Evolutionary conservation across 2,797 vertebrate genomes (phyloP).

Genomic region (Amazona finschi): DNA sequence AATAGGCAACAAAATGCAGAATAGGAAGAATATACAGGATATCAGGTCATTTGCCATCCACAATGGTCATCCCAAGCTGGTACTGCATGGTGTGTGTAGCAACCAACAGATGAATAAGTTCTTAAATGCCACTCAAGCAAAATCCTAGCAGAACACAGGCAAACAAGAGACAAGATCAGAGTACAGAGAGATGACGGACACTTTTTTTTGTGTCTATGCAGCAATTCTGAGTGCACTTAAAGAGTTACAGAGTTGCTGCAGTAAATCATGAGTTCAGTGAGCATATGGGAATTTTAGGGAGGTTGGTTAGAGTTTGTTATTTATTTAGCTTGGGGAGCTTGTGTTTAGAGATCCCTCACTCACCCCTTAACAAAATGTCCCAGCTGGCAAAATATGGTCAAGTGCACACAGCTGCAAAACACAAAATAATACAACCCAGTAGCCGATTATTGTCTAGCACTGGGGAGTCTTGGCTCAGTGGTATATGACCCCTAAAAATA

Average conservation of each 20-base stretch:
- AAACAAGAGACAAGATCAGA: neutral
- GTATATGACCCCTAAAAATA: slow-evolving; percentile 55
- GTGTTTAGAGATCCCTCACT: slow-evolving; percentile 69
- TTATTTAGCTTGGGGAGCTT: slow-evolving; percentile 61
- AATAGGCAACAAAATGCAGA: neutral
- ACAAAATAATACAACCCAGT: slow-evolving; percentile 45
- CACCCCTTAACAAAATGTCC: slow-evolving; percentile 64
- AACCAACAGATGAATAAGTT: neutral
- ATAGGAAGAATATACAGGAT: neutral
- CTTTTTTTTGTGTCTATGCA: neutral
- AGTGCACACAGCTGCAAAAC: slow-evolving; percentile 58
- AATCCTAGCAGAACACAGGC: neutral
- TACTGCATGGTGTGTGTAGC: neutral
- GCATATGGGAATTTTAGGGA: slow-evolving; percentile 29
- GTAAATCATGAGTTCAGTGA: slow-evolving; percentile 30
- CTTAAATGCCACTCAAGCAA: neutral
- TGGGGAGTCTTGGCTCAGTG: neutral
- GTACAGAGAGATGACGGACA: neutral
- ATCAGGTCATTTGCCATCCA: neutral
- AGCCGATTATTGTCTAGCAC: slow-evolving; percentile 41
- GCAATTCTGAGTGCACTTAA: neutral
- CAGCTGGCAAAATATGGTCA: slow-evolving; percentile 65
- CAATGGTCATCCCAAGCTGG: neutral
- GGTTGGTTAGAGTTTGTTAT: slow-evolving; percentile 68
- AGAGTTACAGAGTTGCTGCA: neutral